These are phyloP conservation scores for Ptilonorhynchus violaceus DNA, from an alignment of 2,113 vertebrate genomes.

Conservation along the genomic window DNA sequence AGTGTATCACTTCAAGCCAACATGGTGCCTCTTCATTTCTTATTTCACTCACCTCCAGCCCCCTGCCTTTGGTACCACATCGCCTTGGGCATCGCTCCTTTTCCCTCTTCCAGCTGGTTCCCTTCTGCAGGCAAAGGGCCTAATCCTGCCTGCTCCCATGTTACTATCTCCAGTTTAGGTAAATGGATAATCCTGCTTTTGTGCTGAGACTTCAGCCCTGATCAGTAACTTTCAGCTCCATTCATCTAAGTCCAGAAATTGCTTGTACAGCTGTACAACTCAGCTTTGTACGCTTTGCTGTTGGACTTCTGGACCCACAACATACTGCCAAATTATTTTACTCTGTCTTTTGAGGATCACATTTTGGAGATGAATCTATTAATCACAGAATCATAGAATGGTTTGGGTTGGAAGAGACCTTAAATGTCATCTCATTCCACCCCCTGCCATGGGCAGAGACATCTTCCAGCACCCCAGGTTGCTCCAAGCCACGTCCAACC, in stretches of 20 bases:
- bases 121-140: not conserved
- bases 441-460: too few species aligned
- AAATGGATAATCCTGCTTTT: not conserved
- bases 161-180: not conserved
- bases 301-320: not conserved
- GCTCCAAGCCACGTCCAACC: rapidly evolving
- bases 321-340: not conserved
- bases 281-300: not conserved
- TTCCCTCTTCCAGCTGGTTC: not conserved
- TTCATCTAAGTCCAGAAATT: not conserved
- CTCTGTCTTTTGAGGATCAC: not conserved
- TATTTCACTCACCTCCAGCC: not conserved
- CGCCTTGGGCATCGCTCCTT: rapidly evolving
- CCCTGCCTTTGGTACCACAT: not conserved
- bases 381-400: not conserved
- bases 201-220: not conserved
- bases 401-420: not conserved
- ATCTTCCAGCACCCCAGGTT: not conserved
- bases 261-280: not conserved
- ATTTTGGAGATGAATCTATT: not conserved
- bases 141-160: not conserved
- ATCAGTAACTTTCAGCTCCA: not conserved
- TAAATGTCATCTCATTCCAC: not conserved
- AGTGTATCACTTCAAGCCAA: conserved; percentile 9
- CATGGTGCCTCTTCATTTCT: not conserved